Evolutionary conservation across 2,888 invertebrate genomes (phyloP), one percentile per base, ranked within the genome.

Genomic region (Leptarthrus brevirostris): DNA sequence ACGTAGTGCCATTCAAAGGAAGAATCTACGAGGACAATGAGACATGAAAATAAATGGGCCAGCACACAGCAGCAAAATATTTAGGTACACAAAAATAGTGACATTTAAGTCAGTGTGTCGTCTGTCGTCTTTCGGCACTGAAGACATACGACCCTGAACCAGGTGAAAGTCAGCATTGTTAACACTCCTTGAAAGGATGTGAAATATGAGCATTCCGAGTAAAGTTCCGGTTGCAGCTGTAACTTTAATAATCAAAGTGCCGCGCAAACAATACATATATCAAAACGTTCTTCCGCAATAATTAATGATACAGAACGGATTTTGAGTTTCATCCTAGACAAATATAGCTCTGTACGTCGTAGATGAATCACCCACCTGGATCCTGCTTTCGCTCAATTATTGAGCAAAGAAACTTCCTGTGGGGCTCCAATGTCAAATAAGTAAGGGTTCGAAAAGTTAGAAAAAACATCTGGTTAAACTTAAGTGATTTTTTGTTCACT

Each of bases 1-100:
- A 58, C 58, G 58, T 26, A 58, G 58, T 58, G 58, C 58, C 58
- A 58, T 58, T 58, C 58, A 58, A 58, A 20, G 34, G 18, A 18
- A 58, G 58, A 36, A 58, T 36, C 58, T 58, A 4, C 12, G 20
- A 40, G 58, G 58, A 58, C 58, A 58, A 58, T 58, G 40, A 36
- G 16, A 34, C 34, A 4, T 10, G 16, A 58, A 36, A 58, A 58
- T 58, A 58, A 58, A 58, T 34, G 36, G 58, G 12, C n/a, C 34
- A 58, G 36, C n/a, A 36, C 36, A 5, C 36, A 6, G 12, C 0
- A 20, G 34, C n/a, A 34, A 40, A 40, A 0, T 4, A 8, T 8
- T 2, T 12, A 30, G 56, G 8, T 18, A 40, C n/a, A 3, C 12
- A 40, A 12, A 40, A 40, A 40, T 12, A 40, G 16, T 16, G 58